phyloP scores from a whole-genome alignment of 2,113 vertebrate genomes.

The Ifrita kowaldi region DNA sequence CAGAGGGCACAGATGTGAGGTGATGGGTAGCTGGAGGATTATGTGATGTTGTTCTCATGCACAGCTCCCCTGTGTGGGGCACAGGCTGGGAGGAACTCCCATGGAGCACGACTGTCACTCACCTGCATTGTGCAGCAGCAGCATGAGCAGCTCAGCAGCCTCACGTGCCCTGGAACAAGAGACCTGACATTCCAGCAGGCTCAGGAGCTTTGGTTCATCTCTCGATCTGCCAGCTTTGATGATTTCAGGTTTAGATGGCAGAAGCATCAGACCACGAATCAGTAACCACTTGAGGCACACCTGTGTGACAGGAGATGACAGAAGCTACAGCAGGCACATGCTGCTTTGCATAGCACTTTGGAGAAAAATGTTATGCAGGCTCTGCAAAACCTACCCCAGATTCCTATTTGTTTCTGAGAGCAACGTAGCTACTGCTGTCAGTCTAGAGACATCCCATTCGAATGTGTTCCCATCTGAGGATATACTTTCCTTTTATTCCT shows the following conservation, averaged over 20 bases:
- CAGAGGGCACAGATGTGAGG: neutral
- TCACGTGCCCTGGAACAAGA: fast-evolving
- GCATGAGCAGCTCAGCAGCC: neutral
- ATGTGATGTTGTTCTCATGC: neutral
- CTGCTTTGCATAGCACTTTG: neutral
- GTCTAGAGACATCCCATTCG: neutral
- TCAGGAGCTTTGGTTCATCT: neutral
- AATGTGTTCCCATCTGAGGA: neutral
- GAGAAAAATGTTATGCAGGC: neutral
- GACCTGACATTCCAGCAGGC: neutral
- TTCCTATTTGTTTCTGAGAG: neutral
- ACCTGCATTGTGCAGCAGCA: neutral
- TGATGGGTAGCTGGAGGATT: neutral
- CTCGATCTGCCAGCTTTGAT: neutral
- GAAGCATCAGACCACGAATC: neutral
- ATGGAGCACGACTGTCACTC: fast-evolving
- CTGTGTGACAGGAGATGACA: neutral
- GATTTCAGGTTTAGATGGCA: neutral
- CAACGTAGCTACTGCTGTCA: neutral
- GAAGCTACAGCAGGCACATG: neutral
- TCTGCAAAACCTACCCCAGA: neutral
- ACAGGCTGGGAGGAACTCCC: neutral
- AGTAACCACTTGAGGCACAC: neutral
- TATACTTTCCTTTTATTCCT: neutral
- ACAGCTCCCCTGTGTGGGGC: neutral